Evolutionary conservation across 1,140 invertebrate genomes (phyloP).

Genomic region (Drosophila chauvacae): DNA sequence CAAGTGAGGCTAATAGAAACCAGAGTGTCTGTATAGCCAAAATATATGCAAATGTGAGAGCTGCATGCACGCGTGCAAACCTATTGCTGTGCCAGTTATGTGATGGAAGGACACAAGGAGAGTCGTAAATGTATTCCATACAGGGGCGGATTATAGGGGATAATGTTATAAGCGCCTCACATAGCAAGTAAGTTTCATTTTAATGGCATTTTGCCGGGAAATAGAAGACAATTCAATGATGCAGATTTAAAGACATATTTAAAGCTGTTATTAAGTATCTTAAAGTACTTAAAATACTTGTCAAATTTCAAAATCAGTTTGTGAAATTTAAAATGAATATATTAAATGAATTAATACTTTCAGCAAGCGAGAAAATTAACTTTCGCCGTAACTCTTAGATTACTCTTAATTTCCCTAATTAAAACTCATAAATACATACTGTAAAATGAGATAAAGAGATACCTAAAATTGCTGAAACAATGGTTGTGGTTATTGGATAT

Average conservation of each 20-base stretch:
- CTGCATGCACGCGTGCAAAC: slow-evolving; percentile 10
- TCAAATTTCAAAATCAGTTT: no score
- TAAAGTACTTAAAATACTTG: no score
- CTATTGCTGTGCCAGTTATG: slow-evolving; percentile 7
- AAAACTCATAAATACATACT: not conserved
- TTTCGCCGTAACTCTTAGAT: no score
- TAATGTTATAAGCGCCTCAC: no score
- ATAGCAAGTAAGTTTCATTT: not conserved
- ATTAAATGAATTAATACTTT: no score
- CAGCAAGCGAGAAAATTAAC: no score
- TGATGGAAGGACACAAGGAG: slow-evolving; percentile 10
- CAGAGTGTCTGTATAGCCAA: not conserved
- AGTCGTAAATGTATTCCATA: slow-evolving; percentile 3
- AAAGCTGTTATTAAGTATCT: not conserved
- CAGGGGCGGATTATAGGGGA: slow-evolving; percentile 2
- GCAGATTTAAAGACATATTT: not conserved
- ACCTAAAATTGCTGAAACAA: not conserved
- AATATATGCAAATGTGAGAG: slow-evolving; percentile 55
- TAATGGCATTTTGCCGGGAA: not conserved
- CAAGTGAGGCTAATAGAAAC: slow-evolving; percentile 28
- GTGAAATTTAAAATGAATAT: no score
- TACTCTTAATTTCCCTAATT: no score
- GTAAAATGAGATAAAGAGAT: no score
- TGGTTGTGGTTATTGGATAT: not conserved
- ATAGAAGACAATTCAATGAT: not conserved